Conservation (phyloP, 2,113 vertebrate species). For the Mixornis gularis region DNA sequence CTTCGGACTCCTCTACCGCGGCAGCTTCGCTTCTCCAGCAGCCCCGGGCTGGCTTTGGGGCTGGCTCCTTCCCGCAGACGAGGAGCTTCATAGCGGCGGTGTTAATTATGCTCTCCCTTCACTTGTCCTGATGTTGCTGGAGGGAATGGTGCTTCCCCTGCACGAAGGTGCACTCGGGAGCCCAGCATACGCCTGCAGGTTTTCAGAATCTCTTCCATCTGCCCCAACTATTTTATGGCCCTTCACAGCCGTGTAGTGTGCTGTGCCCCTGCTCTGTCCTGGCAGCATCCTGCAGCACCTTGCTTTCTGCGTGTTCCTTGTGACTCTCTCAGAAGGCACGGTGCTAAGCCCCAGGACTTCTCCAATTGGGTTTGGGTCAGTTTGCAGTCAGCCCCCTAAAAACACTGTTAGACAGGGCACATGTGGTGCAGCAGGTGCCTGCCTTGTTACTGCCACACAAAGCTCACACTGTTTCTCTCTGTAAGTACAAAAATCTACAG, state of each 20-base stretch:
- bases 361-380: fast-evolving
- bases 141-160: background rate
- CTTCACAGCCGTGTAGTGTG: fast-evolving
- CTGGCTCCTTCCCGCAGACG: no score
- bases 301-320: fast-evolving
- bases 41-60: no score
- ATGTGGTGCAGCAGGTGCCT: background rate
- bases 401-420: fast-evolving
- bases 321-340: fast-evolving
- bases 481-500: fast-evolving
- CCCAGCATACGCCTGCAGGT: background rate
- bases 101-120: fast-evolving
- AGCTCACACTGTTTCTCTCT: fast-evolving
- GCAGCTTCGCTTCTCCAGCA: background rate
- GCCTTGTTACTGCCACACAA: fast-evolving
- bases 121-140: fast-evolving
- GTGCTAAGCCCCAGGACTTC: background rate
- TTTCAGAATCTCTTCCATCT: background rate
- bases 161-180: fast-evolving
- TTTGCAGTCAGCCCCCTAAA: background rate
- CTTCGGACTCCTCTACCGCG: background rate
- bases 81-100: fast-evolving
- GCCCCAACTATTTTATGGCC: fast-evolving
- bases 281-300: background rate
- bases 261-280: no score